phyloP scores from a whole-genome alignment of 2,888 invertebrate genomes.

The Macroteleia sp. region DNA sequence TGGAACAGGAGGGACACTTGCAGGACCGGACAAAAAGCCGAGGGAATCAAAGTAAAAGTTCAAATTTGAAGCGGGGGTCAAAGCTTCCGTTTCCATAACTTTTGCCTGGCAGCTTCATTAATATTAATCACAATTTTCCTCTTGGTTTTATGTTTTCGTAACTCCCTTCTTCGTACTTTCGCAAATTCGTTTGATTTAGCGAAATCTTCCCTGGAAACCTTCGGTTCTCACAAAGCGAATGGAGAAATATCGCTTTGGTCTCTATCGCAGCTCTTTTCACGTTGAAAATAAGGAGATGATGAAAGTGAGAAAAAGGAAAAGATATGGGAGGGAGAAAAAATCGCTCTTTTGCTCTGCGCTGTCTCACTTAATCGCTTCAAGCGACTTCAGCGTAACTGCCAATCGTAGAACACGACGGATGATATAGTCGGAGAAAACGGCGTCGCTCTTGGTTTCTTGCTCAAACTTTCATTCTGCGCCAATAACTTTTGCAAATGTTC shows the following conservation, averaged over 20 bases:
- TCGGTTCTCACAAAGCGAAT: conserved; percentile 25
- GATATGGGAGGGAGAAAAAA: conserved; percentile 3
- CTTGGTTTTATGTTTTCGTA: conserved; percentile 37
- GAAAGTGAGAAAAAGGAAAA: background rate
- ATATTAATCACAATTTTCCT: conserved; percentile 57
- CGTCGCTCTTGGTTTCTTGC: conserved; percentile 38
- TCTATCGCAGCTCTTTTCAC: conserved; percentile 32
- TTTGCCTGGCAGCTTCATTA: conserved; percentile 39
- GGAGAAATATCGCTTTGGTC: no score
- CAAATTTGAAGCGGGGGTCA: conserved; percentile 35
- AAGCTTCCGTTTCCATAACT: conserved; percentile 50
- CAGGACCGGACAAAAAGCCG: conserved; percentile 10
- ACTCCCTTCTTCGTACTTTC: conserved; percentile 20
- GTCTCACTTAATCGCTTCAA: conserved; percentile 46
- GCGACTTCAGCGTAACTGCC: conserved; percentile 45
- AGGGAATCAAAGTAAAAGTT: conserved; percentile 41
- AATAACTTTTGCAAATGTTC: conserved; percentile 41
- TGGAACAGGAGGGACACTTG: no score
- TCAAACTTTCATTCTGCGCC: conserved; percentile 36
- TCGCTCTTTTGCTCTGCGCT: conserved; percentile 34
- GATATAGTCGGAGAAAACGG: conserved; percentile 30
- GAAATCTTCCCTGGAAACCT: conserved; percentile 43
- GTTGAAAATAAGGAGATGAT: conserved; percentile 6
- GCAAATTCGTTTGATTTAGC: conserved; percentile 44
- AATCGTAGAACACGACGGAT: conserved; percentile 39